Evolutionary conservation across 2,113 vertebrate species (phyloP), one percentile per base, ranked within the genome.

Genomic region (Stegastes partitus): DNA sequence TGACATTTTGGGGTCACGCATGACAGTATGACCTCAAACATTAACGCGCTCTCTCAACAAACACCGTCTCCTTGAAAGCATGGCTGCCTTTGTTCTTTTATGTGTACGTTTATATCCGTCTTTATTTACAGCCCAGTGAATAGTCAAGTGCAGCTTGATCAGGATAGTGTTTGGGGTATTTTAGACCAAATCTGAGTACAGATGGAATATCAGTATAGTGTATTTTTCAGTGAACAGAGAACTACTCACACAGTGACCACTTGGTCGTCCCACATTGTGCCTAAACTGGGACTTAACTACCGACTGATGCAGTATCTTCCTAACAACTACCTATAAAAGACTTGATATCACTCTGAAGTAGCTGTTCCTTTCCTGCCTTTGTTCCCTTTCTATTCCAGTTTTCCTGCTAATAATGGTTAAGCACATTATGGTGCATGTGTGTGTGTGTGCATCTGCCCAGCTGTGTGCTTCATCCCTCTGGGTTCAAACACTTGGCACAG

Each of bases 1-100:
- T 88, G 90, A 87, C 91, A 87, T 81, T 92, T 92, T 90, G 77
- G 69, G 88, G 89, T 84, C 87, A 84, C 34, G 26, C 51, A 8
- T 44, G 66, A 39, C 37, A 72, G 61, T n/a, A 11, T 75, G 84
- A 87, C 78, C 81, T 86, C 79, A 79, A 83, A 84, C 22, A 57
- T 79, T 51, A 55, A 28, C 49, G 1, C 39, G 22, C 28, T 79
- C 4, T 1, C 71, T 6, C 15, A n/a, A 49, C 37, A 74, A 74
- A 56, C 72, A 39, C 3, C 6, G 19, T 53, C 21, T 66, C 51
- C 62, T 26, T 11, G 11, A 26, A 6, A 55, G 53, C 42, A 37
- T 34, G 25, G n/a, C 0, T 49, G n/a, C 19, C 0, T 65, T 23
- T 82, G 22, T 37, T 64, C 39, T 31, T 16, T 57, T 26, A 7